These are phyloP conservation scores for Pipistrellus nathusii DNA, from an alignment of 2,797 vertebrate genomes.

Conservation along the genomic window DNA sequence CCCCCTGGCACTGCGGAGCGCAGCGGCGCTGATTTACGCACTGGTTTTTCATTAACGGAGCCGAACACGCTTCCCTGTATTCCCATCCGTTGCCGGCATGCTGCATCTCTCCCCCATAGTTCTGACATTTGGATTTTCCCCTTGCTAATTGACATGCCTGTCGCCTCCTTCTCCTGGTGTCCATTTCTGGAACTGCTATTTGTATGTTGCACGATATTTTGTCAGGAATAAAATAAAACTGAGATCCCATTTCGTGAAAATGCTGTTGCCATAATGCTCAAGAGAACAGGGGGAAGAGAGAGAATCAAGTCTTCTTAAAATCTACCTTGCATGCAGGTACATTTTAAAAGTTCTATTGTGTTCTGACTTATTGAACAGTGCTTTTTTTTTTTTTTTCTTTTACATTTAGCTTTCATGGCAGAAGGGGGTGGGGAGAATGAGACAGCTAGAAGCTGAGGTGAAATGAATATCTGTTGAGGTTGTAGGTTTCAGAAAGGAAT, in stretches of 20 bases:
- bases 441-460: slow-evolving; percentile 56
- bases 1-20: neutral
- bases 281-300: slow-evolving; percentile 78
- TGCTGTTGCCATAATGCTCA: slow-evolving; percentile 75
- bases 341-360: slow-evolving; percentile 83
- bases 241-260: slow-evolving; percentile 79
- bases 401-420: slow-evolving; percentile 78
- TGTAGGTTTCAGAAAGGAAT: slow-evolving; percentile 65
- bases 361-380: slow-evolving; percentile 79
- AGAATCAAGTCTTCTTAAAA: slow-evolving; percentile 76
- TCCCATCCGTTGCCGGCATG: slow-evolving; percentile 42
- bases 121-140: slow-evolving; percentile 83
- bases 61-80: slow-evolving; percentile 53
- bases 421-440: slow-evolving; percentile 74
- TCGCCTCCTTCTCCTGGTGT: slow-evolving; percentile 80
- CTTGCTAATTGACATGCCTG: slow-evolving; percentile 77
- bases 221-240: slow-evolving; percentile 75
- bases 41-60: slow-evolving; percentile 67
- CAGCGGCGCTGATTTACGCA: neutral
- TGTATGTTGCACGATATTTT: slow-evolving; percentile 76
- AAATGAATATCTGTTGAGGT: slow-evolving; percentile 57
- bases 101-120: slow-evolving; percentile 70
- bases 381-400: slow-evolving; percentile 50
- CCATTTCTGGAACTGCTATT: slow-evolving; percentile 82
- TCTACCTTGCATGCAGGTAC: slow-evolving; percentile 81